Base-by-base conservation (phyloP, 1,140 invertebrate species). In the Diuraphis noxia region DNA sequence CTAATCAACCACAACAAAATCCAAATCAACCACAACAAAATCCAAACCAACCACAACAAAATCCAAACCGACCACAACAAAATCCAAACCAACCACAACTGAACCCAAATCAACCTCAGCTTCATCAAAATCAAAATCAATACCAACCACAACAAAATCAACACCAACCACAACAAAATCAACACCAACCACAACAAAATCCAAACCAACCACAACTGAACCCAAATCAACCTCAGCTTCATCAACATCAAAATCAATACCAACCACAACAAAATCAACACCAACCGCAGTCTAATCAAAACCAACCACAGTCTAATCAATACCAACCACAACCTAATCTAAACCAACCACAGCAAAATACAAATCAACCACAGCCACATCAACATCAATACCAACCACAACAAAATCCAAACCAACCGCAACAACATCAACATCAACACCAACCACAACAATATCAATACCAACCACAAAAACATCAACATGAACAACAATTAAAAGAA, bases 381-480 rank as follows among this genome's bases (percentile, higher is more conserved):
- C 72, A 36, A n/a, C 72, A 77, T 0, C 72, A n/a, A 49, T 34
- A 52, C 25, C n/a, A n/a, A 52, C 85, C 41, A 38, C 46, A 34
- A 13, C 85, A n/a, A 46, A 36, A 87, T 36, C 77, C 36, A 40
- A n/a, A 10, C 10, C 79, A 82, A n/a, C 38, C 52, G 17, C 52
- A 72, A 9, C 41, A 41, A 82, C 25, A n/a, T 19, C 40, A 49
- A 56, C 7, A 25, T 13, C 82, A n/a, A 23, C 63, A 79, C 34
- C n/a, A 79, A 49, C 43, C 41, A 46, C 72, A 79, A 23, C 72
- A 34, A 40, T 19, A 41, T 9, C 79, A 40, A 82, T 10, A 23
- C 17, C 72, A 49, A 79, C 88, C 40, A 77, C 84, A 49, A 49
- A 43, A 49, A 49, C 21, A 86, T 86, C 84, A 86, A 43, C 82